Conservation (phyloP, 2,797 vertebrate genomes). For the Halcyon leucocephala region DNA sequence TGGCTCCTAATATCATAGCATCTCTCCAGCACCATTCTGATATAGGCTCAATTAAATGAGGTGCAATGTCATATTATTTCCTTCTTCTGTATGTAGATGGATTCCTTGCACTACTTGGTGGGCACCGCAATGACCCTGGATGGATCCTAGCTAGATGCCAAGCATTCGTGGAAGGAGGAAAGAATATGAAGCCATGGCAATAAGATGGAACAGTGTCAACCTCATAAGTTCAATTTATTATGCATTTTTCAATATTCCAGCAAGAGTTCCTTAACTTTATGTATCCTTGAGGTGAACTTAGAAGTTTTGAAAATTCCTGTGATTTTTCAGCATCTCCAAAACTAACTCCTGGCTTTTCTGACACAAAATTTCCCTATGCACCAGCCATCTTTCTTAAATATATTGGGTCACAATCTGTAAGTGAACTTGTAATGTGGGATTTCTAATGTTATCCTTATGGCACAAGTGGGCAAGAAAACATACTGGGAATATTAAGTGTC, state of each 20-base stretch:
- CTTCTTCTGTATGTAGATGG: not conserved
- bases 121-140: not conserved
- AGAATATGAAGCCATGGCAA: not conserved
- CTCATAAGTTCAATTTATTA: not conserved
- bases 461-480: not conserved
- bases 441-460: not conserved
- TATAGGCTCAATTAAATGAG: rapidly evolving
- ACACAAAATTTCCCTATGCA: not conserved
- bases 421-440: not conserved
- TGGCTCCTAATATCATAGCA: not conserved
- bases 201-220: not conserved
- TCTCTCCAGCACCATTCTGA: not conserved
- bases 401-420: not conserved
- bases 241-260: not conserved
- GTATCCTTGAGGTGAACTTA: rapidly evolving
- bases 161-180: not conserved
- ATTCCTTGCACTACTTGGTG: rapidly evolving
- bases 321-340: not conserved
- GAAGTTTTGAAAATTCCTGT: not conserved
- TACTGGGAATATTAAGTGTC: not conserved
- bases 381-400: not conserved
- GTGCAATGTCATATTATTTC: rapidly evolving
- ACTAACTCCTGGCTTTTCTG: not conserved
- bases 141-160: not conserved
- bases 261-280: not conserved